A percentile compares a stretch with the other conserved stretches of the same genome.
Conservation (phyloP, 2,113 vertebrate species). For the Tetrax tetrax region DNA sequence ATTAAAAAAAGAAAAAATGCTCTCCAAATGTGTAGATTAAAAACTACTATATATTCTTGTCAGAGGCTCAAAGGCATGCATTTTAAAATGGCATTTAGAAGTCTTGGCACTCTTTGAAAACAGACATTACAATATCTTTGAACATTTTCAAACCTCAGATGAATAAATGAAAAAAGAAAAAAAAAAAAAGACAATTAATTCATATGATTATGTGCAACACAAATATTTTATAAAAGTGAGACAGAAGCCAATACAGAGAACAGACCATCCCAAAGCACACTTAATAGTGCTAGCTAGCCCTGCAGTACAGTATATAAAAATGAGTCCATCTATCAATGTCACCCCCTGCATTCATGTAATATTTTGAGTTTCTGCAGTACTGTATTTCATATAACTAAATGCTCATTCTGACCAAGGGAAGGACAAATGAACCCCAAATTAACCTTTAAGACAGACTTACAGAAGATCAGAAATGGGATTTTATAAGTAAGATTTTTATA, state of each 20-base stretch:
- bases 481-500: background rate
- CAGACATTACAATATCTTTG: background rate
- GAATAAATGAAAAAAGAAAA: background rate
- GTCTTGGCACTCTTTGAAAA: background rate
- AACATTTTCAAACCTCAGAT: background rate
- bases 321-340: background rate
- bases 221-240: background rate
- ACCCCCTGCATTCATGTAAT: background rate
- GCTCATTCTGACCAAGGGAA: background rate
- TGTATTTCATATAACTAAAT: background rate
- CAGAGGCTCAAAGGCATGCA: background rate
- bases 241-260: background rate
- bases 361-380: background rate
- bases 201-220: background rate
- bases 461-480: background rate
- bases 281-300: background rate
- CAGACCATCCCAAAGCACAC: background rate
- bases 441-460: background rate
- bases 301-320: background rate
- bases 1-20: background rate
- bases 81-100: background rate
- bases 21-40: background rate
- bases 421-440: background rate
- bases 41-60: background rate
- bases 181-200: background rate